These are phyloP conservation scores for Oncorhynchus kisutch DNA, from an alignment of 2,113 vertebrate genomes.

Conservation along the genomic window DNA sequence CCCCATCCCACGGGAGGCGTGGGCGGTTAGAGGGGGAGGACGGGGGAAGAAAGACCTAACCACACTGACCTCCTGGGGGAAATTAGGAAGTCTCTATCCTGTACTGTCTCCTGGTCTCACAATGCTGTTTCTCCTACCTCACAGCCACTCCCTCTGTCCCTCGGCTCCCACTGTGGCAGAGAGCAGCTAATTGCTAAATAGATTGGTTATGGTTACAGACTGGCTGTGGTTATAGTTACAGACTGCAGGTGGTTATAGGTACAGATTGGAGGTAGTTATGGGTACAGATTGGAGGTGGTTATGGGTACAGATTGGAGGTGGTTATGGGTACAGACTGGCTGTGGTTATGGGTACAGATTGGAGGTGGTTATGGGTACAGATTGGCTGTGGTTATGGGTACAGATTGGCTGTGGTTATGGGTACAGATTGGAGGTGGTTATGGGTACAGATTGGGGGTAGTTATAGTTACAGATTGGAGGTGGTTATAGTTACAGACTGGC, in stretches of 20 bases:
- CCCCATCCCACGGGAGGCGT: constrained; percentile 44
- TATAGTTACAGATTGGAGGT: no score
- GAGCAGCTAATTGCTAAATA: constrained; percentile 63
- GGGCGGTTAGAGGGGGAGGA: neutral
- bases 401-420: no score
- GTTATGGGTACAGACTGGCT: no score
- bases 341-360: no score
- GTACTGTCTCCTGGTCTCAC: constrained; percentile 50
- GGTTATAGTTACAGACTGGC: no score
- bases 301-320: no score
- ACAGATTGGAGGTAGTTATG: no score
- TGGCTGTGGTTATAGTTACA: neutral
- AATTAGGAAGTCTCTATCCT: constrained; percentile 66
- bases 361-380: no score
- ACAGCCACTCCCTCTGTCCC: constrained; percentile 63
- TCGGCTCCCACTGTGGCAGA: constrained; percentile 41
- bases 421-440: no score
- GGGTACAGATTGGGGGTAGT: rapidly evolving
- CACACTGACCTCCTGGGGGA: constrained; percentile 64
- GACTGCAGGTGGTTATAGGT: rapidly evolving
- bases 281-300: no score
- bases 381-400: no score
- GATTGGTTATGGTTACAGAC: constrained; percentile 47
- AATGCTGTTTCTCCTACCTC: constrained; percentile 57
- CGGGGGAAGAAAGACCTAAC: neutral